A percentile compares a stretch with the other conserved stretches of the same genome.
Evolutionary conservation across 2,797 vertebrate species (phyloP).

Genomic region (Scleropages formosus): DNA sequence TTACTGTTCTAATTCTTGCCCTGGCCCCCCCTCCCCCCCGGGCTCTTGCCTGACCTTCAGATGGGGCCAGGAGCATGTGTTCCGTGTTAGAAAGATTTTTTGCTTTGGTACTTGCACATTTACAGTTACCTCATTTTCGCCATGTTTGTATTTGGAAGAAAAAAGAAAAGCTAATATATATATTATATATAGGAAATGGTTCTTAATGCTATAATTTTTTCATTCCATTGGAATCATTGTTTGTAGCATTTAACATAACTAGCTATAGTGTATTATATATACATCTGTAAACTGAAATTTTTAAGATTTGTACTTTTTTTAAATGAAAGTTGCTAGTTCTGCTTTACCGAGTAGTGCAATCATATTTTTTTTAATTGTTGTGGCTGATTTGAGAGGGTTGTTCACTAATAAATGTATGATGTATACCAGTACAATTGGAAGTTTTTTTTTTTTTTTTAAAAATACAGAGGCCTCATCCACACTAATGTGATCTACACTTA

Average conservation of each 20-base stretch:
- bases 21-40: constrained; percentile 82
- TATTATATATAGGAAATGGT: constrained; percentile 97
- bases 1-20: constrained; percentile 94
- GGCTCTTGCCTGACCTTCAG: constrained; percentile 76
- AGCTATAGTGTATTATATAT: constrained; percentile 99
- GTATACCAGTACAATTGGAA: constrained; percentile 79
- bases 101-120: constrained; percentile 99
- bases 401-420: constrained; percentile 99
- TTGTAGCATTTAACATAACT: constrained; percentile 99
- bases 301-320: constrained; percentile 99
- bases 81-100: constrained; percentile 93
- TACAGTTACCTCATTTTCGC: constrained; percentile 99
- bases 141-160: constrained; percentile 98
- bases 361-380: constrained; percentile 99
- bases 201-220: constrained; percentile 98
- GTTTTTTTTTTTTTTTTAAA: no score
- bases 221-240: constrained; percentile 99
- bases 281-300: constrained; percentile 99
- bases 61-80: constrained; percentile 88
- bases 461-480: no score
- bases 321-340: constrained; percentile 99
- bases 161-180: constrained; percentile 97
- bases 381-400: constrained; percentile 99
- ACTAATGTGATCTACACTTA: no score
- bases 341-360: constrained; percentile 99